Evolutionary conservation across 2,888 invertebrate species (phyloP), one percentile per base, ranked within the genome.

Genomic region (Panopea generosa): DNA sequence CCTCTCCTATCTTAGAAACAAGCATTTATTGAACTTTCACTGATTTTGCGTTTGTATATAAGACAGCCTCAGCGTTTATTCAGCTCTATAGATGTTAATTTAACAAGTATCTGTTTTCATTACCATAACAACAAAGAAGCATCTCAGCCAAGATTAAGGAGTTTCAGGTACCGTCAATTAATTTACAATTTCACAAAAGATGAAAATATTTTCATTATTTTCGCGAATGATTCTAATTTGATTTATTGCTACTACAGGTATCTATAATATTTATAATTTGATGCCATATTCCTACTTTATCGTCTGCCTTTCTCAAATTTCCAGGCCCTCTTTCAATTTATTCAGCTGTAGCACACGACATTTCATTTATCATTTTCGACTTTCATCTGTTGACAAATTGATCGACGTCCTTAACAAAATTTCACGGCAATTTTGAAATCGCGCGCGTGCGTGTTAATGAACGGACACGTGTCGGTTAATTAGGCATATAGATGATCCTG

Each of bases 211-310:
- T 66, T 66, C 47, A 65, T 56, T 56, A 45, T 56, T 26, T 47
- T 47, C 45, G 38, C 55, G 27, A 45, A 29, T 55, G 56, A 47
- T 66, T 66, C 49, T 49, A 45, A 49, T 38, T 47, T 66, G 67
- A 67, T 67, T 59, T 67, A 67, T 67, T 20, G 50, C 59, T 33
- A n/a, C 24, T 20, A 16, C 59, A 59, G 52, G 59, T 67, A 67
- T 50, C 38, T 24, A 57, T 33, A 60, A 60, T 52, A 49, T 62
- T 62, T 29, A 33, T 50, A 50, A 62, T 74, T 57, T 63, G 74
- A 74, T 68, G 47, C 68, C 33, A 29, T 22, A 47, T 62, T 68
- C 57, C 62, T 47, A 59, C 67, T 68, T 63, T 57, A 57, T 45
- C 56, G 66, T 66, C 66, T 49, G 66, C 57, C 14, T n/a, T 14